Evolutionary conservation across 30 jellyfish, hydroid and myxozoan genomes (phyloP), one percentile per base, ranked within the genome.

Genomic region (Turritopsis dohrnii): DNA sequence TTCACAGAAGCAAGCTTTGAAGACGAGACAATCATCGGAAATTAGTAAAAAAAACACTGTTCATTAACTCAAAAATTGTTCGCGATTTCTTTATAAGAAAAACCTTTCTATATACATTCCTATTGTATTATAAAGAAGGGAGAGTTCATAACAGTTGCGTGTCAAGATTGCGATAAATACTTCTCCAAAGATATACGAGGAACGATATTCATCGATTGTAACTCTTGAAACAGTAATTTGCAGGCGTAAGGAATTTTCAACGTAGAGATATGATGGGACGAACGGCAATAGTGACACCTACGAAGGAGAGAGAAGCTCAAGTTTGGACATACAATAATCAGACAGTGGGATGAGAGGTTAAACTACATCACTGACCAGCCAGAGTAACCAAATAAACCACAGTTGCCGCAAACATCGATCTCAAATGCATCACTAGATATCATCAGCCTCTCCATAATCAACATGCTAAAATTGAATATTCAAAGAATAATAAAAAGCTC

Each of bases 321-420:
- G n/a, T n/a, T n/a, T n/a, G n/a, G n/a, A n/a, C n/a, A n/a, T n/a
- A n/a, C n/a, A n/a, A n/a, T n/a, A n/a, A n/a, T n/a, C n/a, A n/a
- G n/a, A n/a, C n/a, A n/a, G n/a, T n/a, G n/a, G n/a, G 86, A 9
- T 17, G 16, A 76, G 29, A 76, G 13, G 28, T 20, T n/a, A 7
- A n/a, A n/a, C n/a, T n/a, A n/a, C n/a, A n/a, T 30, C 19, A 25
- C 87, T 66, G 83, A 95, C 99, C 99, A 95, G 81, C 94, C 98
- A 8, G 97, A 95, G 83, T 95, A 95, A 16, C 97, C 99, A 79
- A 95, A 83, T 21, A 95, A 90, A n/a, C 99, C 99, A 90, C 99
- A 95, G 69, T 95, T 77, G 54, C 96, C 96, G 81, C 99, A 95
- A 71, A 95, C 96, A 81, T 95, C 99, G 25, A 95, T 94, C 84